Conservation (phyloP, 2,888 invertebrate species). For the Zootermopsis nevadensis region DNA sequence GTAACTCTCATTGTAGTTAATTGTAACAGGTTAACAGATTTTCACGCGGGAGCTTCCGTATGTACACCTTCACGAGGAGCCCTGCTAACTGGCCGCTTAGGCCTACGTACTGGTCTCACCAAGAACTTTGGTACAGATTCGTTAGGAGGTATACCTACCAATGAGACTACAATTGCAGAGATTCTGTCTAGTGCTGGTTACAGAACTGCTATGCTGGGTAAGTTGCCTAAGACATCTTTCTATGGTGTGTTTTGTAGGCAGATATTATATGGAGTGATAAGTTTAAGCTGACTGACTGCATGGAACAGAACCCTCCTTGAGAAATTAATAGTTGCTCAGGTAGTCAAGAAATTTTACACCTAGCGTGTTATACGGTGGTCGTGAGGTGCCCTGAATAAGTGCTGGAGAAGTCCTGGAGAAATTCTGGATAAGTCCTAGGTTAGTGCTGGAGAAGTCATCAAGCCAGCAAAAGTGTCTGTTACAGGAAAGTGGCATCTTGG, state of each 20-base stretch:
- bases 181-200: constrained; percentile 55
- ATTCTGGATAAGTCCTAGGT: no score
- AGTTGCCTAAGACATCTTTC: constrained; percentile 19
- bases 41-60: constrained; percentile 53
- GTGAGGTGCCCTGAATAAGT: no score
- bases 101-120: constrained; percentile 55
- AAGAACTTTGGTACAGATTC: constrained; percentile 54
- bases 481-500: constrained; percentile 58
- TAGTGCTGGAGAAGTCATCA: no score
- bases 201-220: constrained; percentile 55
- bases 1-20: not conserved
- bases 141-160: constrained; percentile 55
- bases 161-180: constrained; percentile 56
- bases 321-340: no score
- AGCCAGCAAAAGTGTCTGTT: no score
- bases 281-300: no score
- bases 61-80: constrained; percentile 55
- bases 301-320: no score
- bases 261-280: not conserved
- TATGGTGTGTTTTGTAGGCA: not conserved
- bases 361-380: no score
- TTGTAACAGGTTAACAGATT: constrained; percentile 54
- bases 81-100: constrained; percentile 56
- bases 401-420: no score
- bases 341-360: no score